Evolutionary conservation across 1,140 invertebrate species (phyloP).

Genomic region (Pantala flavescens): DNA sequence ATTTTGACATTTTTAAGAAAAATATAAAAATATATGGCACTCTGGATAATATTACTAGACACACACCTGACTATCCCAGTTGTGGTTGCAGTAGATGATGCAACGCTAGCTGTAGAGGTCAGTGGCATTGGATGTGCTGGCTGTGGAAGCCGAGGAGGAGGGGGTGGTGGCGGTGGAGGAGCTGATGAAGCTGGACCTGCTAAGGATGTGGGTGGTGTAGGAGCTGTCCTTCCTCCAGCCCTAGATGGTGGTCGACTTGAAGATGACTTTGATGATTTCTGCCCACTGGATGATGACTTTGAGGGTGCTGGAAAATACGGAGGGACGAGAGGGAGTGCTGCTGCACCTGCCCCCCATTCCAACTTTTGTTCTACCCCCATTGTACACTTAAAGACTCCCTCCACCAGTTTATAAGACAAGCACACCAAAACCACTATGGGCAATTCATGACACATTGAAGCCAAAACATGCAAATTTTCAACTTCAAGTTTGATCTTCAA

Average conservation of each 20-base stretch:
- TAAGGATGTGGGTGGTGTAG: neutral
- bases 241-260: neutral
- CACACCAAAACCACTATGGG: neutral
- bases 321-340: neutral
- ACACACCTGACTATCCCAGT: neutral
- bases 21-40: too few relatives aligned
- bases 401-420: neutral
- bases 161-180: neutral
- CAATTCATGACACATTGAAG: neutral
- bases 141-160: neutral
- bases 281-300: neutral
- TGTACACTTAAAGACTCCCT: neutral
- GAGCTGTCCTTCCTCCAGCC: neutral
- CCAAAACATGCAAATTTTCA: too few relatives aligned
- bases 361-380: slow-evolving; percentile 1
- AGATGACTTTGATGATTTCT: neutral
- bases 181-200: neutral
- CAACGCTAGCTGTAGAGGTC: neutral
- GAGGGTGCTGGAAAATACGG: neutral
- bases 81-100: neutral
- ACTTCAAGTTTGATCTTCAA: too few relatives aligned
- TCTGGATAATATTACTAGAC: neutral
- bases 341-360: slow-evolving; percentile 1
- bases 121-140: neutral
- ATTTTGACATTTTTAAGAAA: too few relatives aligned